phyloP scores from a whole-genome alignment of 2,888 invertebrate species.

The Rhingia campestris region DNA sequence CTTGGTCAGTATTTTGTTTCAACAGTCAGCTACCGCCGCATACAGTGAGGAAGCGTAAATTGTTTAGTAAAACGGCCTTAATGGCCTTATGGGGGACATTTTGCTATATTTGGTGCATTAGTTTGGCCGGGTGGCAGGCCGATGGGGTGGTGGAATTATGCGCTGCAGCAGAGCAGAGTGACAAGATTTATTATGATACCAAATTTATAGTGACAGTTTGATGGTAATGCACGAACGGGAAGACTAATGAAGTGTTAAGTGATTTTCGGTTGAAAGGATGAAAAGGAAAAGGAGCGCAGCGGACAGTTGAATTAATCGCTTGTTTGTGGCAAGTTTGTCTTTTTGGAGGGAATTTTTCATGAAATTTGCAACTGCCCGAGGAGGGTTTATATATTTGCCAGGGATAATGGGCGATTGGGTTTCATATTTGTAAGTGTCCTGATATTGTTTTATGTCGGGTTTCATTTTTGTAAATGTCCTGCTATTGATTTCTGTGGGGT shows the following conservation, averaged over 20 bases:
- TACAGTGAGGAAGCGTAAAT: constrained; percentile 21
- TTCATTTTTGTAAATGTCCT: too few species aligned
- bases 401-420: too few species aligned
- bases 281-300: not conserved
- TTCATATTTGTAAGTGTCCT: too few species aligned
- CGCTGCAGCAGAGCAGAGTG: constrained; percentile 47
- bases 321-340: not conserved
- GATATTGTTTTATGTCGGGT: too few species aligned
- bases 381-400: too few species aligned
- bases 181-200: constrained; percentile 62
- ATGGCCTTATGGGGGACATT: constrained; percentile 29
- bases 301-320: not conserved
- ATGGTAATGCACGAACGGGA: constrained; percentile 25
- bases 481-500: too few species aligned
- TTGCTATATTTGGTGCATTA: constrained; percentile 32
- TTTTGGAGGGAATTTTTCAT: not conserved
- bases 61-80: constrained; percentile 18
- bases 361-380: too few species aligned
- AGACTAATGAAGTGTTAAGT: constrained; percentile 67
- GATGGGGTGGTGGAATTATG: constrained; percentile 43
- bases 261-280: constrained; percentile 36
- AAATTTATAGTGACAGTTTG: constrained; percentile 61
- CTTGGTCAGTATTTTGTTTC: not conserved
- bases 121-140: not conserved
- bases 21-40: not conserved